A percentile compares a stretch with the other conserved stretches of the same genome.
Conservation (phyloP, 2,888 invertebrate genomes). For the Tridacna crocea region DNA sequence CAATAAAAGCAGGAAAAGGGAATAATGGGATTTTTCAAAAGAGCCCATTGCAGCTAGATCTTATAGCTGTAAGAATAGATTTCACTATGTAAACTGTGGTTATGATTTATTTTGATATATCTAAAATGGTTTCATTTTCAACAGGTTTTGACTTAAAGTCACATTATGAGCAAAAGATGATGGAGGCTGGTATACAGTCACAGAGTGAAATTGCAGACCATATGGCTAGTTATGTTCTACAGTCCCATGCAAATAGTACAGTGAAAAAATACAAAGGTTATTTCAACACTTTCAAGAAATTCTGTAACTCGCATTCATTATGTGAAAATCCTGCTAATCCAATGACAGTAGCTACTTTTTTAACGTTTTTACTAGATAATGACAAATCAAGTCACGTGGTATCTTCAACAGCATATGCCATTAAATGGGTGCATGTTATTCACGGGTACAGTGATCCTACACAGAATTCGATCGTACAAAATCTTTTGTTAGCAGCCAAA, state of each 20-base stretch:
- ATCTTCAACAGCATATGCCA: slow-evolving; percentile 7
- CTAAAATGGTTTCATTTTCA: not conserved
- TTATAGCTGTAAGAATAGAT: not conserved
- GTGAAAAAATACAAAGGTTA: slow-evolving; percentile 1
- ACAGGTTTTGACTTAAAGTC: slow-evolving; percentile 17
- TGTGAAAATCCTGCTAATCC: not conserved
- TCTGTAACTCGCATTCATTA: not conserved
- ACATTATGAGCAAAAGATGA: not conserved
- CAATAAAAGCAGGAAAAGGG: not conserved
- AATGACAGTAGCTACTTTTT: slow-evolving; percentile 6
- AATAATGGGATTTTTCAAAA: slow-evolving; percentile 1
- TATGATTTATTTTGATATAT: not conserved
- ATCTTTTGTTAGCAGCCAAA: slow-evolving; percentile 20
- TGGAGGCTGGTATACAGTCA: not conserved
- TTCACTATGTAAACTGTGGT: not conserved
- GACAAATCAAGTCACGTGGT: not conserved
- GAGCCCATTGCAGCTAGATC: not conserved
- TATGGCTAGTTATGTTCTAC: not conserved
- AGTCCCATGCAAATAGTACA: not conserved
- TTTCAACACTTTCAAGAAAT: not conserved
- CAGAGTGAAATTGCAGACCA: no score
- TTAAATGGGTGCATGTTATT: slow-evolving; percentile 37
- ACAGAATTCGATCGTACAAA: slow-evolving; percentile 10
- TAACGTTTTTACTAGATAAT: not conserved
- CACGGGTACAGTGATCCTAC: slow-evolving; percentile 36